Conservation (phyloP, 2,888 invertebrate genomes). For the Blastobasis adustella region DNA sequence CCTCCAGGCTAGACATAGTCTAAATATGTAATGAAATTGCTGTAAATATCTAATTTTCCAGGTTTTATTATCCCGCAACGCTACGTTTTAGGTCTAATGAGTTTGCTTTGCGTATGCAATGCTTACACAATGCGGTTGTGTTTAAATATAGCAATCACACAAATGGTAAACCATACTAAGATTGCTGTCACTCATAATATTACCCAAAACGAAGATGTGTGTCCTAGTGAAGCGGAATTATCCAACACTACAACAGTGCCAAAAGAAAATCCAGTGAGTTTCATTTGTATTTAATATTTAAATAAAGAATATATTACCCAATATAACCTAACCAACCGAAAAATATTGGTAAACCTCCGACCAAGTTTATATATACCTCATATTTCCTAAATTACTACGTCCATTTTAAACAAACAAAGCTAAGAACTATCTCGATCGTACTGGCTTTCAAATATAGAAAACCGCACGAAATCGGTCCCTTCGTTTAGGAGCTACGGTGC, state of each 20-base stretch:
- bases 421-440: too few relatives aligned
- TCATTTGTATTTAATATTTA: too few relatives aligned
- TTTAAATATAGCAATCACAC: slow-evolving; percentile 75
- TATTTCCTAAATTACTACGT: too few relatives aligned
- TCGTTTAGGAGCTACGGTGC: too few relatives aligned
- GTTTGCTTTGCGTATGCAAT: slow-evolving; percentile 76
- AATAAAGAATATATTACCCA: too few relatives aligned
- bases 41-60: slow-evolving; percentile 17
- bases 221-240: slow-evolving; percentile 11
- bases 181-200: background rate
- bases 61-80: slow-evolving; percentile 71
- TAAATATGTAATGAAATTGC: too few relatives aligned
- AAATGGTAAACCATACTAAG: slow-evolving; percentile 49
- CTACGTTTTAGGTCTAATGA: slow-evolving; percentile 75
- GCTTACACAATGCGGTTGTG: slow-evolving; percentile 80
- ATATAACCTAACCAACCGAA: background rate
- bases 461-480: too few relatives aligned
- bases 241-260: slow-evolving; percentile 2
- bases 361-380: too few relatives aligned
- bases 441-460: too few relatives aligned
- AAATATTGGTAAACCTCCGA: too few relatives aligned
- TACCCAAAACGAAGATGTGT: slow-evolving; percentile 6
- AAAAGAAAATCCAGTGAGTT: slow-evolving; percentile 13
- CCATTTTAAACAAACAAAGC: too few relatives aligned
- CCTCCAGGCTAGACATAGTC: too few relatives aligned